Percentiles rank a stretch among this genome's conserved stretches.
These are phyloP conservation scores for Drosophila infuscata DNA, from an alignment of 2,888 invertebrate genomes.

Conservation along the genomic window DNA sequence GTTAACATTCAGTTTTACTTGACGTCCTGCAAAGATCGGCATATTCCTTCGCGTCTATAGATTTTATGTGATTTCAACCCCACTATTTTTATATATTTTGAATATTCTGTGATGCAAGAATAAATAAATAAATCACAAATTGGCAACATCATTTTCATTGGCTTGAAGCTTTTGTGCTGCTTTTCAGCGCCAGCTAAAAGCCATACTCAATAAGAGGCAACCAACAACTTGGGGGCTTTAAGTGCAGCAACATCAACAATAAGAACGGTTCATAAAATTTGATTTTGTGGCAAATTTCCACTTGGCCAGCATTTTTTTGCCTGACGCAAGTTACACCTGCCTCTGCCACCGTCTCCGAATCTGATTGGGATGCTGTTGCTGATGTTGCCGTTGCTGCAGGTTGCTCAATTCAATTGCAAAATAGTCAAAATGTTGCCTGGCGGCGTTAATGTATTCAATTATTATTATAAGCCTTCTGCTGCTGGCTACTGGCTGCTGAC, in stretches of 20 bases:
- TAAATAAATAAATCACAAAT: conserved; percentile 17
- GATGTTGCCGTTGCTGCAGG: conserved; percentile 6
- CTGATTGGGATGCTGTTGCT: background rate
- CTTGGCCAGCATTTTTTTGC: conserved; percentile 37
- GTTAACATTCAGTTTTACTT: too few relatives aligned
- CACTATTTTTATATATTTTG: background rate
- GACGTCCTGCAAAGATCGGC: background rate
- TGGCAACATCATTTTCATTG: conserved; percentile 2
- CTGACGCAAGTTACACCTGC: conserved; percentile 59
- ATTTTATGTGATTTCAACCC: background rate
- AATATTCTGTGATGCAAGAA: background rate
- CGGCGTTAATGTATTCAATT: conserved; percentile 70
- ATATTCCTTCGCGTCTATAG: too few relatives aligned
- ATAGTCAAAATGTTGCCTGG: conserved; percentile 52
- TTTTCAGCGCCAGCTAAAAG: conserved; percentile 9
- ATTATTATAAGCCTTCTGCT: conserved; percentile 70
- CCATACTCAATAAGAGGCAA: conserved; percentile 41
- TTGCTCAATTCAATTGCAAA: conserved; percentile 62
- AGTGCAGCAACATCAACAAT: conserved; percentile 20
- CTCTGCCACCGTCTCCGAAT: conserved; percentile 22
- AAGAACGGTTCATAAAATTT: conserved; percentile 48
- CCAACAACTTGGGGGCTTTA: conserved; percentile 34
- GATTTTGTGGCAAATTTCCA: conserved; percentile 58
- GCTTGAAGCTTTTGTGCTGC: conserved; percentile 15
- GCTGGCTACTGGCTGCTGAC: conserved; percentile 26